A percentile compares a stretch with the other conserved stretches of the same genome.
phyloP scores from a whole-genome alignment of 2,888 invertebrate species.

The Portevinia maculata region DNA sequence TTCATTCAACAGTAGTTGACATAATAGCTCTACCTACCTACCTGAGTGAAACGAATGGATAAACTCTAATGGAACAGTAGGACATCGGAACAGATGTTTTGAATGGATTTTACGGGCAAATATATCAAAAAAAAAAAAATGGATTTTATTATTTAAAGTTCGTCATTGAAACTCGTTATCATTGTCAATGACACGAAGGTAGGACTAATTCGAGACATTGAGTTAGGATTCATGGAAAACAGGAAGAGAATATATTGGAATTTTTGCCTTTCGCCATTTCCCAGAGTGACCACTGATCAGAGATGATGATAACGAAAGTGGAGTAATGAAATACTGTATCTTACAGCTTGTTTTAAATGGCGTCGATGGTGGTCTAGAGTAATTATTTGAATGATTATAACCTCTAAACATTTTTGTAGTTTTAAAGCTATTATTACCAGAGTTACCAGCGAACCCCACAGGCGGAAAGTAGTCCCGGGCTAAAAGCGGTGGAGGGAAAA shows the following conservation, averaged over 20 bases:
- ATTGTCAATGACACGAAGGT: not conserved
- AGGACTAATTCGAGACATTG: conserved; percentile 12
- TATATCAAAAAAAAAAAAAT: not conserved
- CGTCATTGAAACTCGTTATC: not conserved
- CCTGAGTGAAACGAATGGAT: conserved; percentile 46
- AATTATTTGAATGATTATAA: too few species aligned
- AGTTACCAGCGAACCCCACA: too few species aligned
- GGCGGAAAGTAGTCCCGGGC: too few species aligned
- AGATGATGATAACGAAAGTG: too few species aligned
- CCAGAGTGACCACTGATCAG: conserved; percentile 4
- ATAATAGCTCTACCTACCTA: conserved; percentile 52
- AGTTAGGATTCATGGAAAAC: not conserved
- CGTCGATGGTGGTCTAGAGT: too few species aligned
- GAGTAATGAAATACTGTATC: too few species aligned
- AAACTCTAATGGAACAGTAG: conserved; percentile 28
- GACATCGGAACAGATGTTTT: conserved; percentile 46
- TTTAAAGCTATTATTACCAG: too few species aligned
- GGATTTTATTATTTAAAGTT: not conserved
- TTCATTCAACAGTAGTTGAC: conserved; percentile 50
- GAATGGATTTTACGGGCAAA: conserved; percentile 1
- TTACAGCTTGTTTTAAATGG: too few species aligned
- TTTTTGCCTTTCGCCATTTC: conserved; percentile 21
- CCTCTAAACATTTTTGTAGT: too few species aligned
- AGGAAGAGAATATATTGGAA: not conserved
- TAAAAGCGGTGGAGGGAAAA: too few species aligned